Percentiles rank a stretch among this genome's conserved stretches.
These are phyloP conservation scores for Myrmecophaga tridactyla DNA, from an alignment of 2,113 vertebrate genomes.

Conservation along the genomic window DNA sequence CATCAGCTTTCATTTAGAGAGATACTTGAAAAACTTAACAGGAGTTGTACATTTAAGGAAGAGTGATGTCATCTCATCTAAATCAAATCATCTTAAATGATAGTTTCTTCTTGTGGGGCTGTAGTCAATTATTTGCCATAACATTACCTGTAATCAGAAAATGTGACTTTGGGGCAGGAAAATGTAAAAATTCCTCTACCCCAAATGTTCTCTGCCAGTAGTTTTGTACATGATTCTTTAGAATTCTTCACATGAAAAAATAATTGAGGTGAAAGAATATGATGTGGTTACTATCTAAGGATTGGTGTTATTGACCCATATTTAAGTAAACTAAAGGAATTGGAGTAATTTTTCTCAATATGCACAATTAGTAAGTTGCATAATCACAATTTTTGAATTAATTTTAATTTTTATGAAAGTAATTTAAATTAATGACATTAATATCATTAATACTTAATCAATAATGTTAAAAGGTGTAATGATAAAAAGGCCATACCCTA, in stretches of 20 bases:
- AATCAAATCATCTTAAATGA: neutral
- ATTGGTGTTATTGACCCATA: neutral
- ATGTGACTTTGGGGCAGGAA: neutral
- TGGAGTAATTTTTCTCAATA: neutral
- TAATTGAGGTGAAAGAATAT: neutral
- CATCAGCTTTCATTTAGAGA: neutral
- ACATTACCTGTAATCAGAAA: neutral
- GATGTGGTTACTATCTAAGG: neutral
- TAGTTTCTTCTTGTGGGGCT: neutral
- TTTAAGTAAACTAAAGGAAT: neutral
- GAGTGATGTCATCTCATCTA: neutral
- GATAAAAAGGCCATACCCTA: neutral
- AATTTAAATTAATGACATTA: neutral
- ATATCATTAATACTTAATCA: neutral
- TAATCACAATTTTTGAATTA: neutral
- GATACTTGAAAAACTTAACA: neutral
- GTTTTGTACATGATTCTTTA: neutral
- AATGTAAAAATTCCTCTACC: neutral
- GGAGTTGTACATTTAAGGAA: neutral
- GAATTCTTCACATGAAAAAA: neutral
- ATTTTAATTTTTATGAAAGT: neutral
- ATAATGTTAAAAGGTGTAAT: neutral
- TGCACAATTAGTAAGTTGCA: neutral
- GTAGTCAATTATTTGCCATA: neutral
- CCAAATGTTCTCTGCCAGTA: neutral